phyloP scores from a whole-genome alignment of 2,113 vertebrate species.

The Apodemus speciosus region DNA sequence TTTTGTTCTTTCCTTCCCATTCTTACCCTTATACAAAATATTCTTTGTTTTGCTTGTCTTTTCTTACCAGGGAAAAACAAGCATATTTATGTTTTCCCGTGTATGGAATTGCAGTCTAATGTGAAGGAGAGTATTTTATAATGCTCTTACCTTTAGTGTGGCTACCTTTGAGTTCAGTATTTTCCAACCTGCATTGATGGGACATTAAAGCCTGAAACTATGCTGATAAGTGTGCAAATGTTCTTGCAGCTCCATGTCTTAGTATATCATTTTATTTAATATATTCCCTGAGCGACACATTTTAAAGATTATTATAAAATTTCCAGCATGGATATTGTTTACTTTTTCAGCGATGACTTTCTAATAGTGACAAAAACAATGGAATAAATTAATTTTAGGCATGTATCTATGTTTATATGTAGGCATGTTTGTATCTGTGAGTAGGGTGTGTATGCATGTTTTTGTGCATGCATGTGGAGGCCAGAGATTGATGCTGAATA shows the following conservation, averaged over 20 bases:
- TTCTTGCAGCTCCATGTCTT: background rate
- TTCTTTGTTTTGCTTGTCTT: background rate
- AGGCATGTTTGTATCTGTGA: background rate
- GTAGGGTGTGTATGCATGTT: background rate
- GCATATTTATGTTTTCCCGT: background rate
- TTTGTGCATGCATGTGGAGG: background rate
- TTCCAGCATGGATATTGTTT: background rate
- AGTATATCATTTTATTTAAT: background rate
- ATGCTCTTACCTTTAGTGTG: background rate
- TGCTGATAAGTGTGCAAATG: background rate
- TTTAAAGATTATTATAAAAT: background rate
- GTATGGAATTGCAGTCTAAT: background rate
- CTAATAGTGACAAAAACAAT: background rate
- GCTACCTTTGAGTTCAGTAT: background rate
- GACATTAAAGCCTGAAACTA: background rate
- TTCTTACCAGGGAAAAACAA: background rate
- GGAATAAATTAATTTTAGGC: background rate
- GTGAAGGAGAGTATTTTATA: background rate
- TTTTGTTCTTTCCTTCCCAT: background rate
- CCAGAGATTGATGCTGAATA: background rate
- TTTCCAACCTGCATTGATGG: background rate
- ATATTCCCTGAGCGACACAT: background rate
- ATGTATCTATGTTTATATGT: background rate
- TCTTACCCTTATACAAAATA: background rate
- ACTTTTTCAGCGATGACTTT: background rate